A percentile compares a stretch with the other conserved stretches of the same genome.
Conservation (phyloP, 2,888 invertebrate genomes). For the Drosophila robusta region DNA sequence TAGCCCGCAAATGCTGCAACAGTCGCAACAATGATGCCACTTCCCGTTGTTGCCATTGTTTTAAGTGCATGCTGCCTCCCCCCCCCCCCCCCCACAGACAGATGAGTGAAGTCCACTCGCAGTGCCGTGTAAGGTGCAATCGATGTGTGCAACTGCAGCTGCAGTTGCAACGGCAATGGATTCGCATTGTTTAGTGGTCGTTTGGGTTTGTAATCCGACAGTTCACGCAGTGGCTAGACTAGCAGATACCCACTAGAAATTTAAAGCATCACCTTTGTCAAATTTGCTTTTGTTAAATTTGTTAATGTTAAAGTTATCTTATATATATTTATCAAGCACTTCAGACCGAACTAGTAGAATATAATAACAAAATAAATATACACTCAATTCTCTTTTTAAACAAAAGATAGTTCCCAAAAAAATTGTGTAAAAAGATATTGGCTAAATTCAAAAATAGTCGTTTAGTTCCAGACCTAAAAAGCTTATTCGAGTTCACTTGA, state of each 20-base stretch:
- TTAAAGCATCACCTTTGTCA: too few relatives aligned
- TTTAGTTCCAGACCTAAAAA: too few relatives aligned
- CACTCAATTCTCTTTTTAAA: too few relatives aligned
- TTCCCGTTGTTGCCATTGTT: neutral
- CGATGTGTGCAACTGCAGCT: conserved; percentile 6
- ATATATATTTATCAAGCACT: too few relatives aligned
- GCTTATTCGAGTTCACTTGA: too few relatives aligned
- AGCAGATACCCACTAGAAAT: neutral
- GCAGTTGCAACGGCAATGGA: neutral
- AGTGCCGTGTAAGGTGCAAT: conserved; percentile 6
- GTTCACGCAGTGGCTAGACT: neutral
- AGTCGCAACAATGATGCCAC: conserved; percentile 28
- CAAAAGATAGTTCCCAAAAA: too few relatives aligned
- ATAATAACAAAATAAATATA: too few relatives aligned
- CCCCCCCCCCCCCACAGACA: neutral
- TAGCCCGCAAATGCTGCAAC: conserved; percentile 14
- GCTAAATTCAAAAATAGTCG: too few relatives aligned
- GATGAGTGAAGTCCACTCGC: conserved; percentile 3
- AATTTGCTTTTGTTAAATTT: too few relatives aligned
- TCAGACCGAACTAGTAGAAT: too few relatives aligned
- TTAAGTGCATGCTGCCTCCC: conserved; percentile 11
- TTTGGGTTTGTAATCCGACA: conserved; percentile 1
- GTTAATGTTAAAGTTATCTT: too few relatives aligned
- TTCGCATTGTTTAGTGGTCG: neutral
- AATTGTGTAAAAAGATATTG: too few relatives aligned